These are phyloP conservation scores for Lycaon pictus DNA, from an alignment of 2,113 vertebrate genomes.

Conservation along the genomic window DNA sequence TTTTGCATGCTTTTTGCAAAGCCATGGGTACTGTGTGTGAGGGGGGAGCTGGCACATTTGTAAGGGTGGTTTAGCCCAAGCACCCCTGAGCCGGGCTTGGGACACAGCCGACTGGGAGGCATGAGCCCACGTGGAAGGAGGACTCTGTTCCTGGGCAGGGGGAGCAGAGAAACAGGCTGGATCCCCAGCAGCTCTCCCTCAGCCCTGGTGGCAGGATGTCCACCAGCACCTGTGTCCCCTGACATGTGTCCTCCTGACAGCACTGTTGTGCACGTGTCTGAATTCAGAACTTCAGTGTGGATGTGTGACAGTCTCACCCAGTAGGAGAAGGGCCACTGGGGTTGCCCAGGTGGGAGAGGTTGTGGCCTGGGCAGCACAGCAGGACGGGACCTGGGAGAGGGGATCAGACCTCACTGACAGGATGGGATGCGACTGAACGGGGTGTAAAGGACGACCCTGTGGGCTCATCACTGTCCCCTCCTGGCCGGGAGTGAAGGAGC, in stretches of 20 bases:
- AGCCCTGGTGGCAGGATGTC: rapidly evolving
- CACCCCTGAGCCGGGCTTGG: neutral
- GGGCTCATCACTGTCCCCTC: neutral
- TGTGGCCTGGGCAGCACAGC: rapidly evolving
- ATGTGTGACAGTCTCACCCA: rapidly evolving
- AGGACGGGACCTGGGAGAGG: no score
- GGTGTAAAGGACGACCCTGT: neutral
- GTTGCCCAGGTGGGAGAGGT: neutral
- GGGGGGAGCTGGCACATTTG: neutral
- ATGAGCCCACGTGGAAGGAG: neutral
- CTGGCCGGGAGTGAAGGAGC: neutral
- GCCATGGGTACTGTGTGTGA: neutral
- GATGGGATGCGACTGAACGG: neutral
- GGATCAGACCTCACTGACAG: neutral
- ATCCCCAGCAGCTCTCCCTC: neutral
- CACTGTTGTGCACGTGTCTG: neutral
- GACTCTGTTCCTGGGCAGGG: neutral
- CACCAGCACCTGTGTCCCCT: rapidly evolving
- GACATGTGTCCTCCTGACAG: neutral
- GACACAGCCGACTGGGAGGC: neutral
- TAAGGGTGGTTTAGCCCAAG: neutral
- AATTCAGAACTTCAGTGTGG: rapidly evolving
- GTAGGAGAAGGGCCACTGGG: neutral
- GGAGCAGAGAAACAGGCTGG: neutral
- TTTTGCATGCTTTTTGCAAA: neutral